These are phyloP conservation scores for Oreochromis mossambicus DNA, from an alignment of 2,797 vertebrate genomes.

Conservation along the genomic window DNA sequence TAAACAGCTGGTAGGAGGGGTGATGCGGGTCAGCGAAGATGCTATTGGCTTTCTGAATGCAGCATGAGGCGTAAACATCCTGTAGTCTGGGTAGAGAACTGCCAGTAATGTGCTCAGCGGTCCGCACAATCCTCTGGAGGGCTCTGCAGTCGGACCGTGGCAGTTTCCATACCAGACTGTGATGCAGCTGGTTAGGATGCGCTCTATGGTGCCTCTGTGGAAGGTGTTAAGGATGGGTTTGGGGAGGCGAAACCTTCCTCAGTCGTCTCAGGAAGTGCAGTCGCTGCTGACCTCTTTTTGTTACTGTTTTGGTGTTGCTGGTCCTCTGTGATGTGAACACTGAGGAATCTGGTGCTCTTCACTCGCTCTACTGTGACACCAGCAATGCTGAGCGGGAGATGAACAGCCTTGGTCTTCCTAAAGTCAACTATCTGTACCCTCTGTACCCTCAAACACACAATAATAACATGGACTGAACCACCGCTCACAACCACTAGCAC, in stretches of 20 bases:
- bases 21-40: neutral
- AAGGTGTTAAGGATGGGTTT: neutral
- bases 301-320: neutral
- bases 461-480: too few species aligned
- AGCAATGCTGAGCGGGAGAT: neutral
- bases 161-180: neutral
- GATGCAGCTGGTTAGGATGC: accelerated
- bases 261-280: neutral
- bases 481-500: too few species aligned
- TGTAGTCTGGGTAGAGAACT: neutral
- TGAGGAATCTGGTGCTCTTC: neutral
- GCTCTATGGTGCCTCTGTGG: accelerated
- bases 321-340: neutral
- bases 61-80: neutral
- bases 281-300: neutral
- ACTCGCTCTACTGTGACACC: neutral
- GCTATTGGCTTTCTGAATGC: neutral
- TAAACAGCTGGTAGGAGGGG: too few species aligned
- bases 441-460: too few species aligned
- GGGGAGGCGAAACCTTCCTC: neutral
- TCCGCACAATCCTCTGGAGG: too few species aligned
- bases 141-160: neutral
- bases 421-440: neutral
- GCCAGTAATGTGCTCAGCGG: neutral
- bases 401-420: neutral